A percentile compares a stretch with the other conserved stretches of the same genome.
Conservation (phyloP, 2,797 vertebrate species). For the Catostomus latipinnis region DNA sequence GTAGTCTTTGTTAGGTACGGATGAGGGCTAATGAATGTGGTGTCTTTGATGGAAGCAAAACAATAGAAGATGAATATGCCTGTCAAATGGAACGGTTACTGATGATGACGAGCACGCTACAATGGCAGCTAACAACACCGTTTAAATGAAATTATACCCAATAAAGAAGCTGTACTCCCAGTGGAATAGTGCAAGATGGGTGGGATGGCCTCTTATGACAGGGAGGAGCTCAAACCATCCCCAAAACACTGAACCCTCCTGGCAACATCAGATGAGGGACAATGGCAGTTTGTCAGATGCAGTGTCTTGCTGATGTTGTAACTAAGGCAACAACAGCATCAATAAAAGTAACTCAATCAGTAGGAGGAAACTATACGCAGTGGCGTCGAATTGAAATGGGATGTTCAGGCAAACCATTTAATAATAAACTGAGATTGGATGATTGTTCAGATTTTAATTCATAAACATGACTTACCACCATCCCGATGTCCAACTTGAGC, state of each 20-base stretch:
- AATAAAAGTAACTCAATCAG: conserved; percentile 21
- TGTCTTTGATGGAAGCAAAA: conserved; percentile 8
- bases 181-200: background rate
- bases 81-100: background rate
- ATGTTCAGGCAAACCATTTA: conserved; percentile 4
- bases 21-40: background rate
- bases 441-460: conserved; percentile 7
- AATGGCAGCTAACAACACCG: background rate
- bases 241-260: conserved; percentile 43
- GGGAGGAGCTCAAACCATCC: conserved; percentile 47
- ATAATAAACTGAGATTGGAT: background rate
- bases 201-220: background rate
- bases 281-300: conserved; percentile 37
- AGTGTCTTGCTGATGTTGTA: conserved; percentile 36
- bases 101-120: background rate
- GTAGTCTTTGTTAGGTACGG: conserved; percentile 19
- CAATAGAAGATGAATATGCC: conserved; percentile 28
- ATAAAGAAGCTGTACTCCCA: conserved; percentile 1
- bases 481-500: conserved; percentile 61
- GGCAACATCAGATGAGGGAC: conserved; percentile 41
- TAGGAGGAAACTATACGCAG: conserved; percentile 3
- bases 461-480: conserved; percentile 65
- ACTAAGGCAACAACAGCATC: conserved; percentile 57
- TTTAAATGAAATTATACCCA: conserved; percentile 3
- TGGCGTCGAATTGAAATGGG: background rate